Base-by-base conservation (phyloP, 2,113 vertebrate species). In the Octodon degus region DNA sequence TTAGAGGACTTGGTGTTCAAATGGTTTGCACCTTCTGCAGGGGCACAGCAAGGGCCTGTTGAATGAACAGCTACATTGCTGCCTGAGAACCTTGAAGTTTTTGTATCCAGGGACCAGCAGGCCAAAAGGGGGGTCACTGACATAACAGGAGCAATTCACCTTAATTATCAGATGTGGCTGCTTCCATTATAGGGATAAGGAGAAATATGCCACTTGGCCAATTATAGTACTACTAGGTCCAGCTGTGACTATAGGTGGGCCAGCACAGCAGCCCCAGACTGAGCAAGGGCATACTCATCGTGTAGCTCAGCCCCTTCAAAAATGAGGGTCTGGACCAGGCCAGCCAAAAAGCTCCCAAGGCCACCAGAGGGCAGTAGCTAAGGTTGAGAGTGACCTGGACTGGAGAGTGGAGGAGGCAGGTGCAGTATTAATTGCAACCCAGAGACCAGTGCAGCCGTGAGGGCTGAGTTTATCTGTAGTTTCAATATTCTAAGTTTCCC, bases 281-380 rank as follows among this genome's bases (percentile, higher is more conserved):
- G 27, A 83, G 72, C 80, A 91, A 89, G 47, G 60, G 72, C 34
- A 34, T 88, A 25, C 77, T 25, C 32, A 94, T n/a, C 88, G 82
- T 60, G 32, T 7, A 9, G 53, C 34, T 92, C 50, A n/a, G 24
- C 63, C 47, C 27, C 79, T 43, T 91, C 32, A 47, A 7, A 50
- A 79, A 50, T 30, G n/a, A 90, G 16, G 25, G 43, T 43, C n/a
- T 74, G 58, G 7, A 47, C 90, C 76, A 94, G 74, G 47, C 30
- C 55, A 67, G 6, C 62, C 40, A 89, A 55, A 67, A 87, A 97
- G 76, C 34, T 53, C 76, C 16, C 25, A 65, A 70, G 43, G 62
- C 94, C 95, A 94, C 88, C 55, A 95, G 90, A 96, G 77, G 92
- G 88, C 85, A 81, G 84, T 88, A 96, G 77, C 68, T 92, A 47